phyloP scores from a whole-genome alignment of 2,888 invertebrate genomes.

The Spialia ferax region DNA sequence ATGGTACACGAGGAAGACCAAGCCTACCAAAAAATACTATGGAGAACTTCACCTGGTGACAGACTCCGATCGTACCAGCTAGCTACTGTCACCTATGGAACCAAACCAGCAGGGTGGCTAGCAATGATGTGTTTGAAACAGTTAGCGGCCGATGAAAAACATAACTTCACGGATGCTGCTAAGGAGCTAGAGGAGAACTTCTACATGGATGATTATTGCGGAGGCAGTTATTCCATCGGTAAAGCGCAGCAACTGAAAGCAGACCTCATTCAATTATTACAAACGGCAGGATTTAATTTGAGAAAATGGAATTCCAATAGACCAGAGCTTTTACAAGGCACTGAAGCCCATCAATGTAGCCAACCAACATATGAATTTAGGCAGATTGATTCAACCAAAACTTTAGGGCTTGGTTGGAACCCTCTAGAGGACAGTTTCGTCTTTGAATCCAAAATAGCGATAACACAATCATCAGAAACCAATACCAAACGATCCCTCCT shows the following conservation, averaged over 20 bases:
- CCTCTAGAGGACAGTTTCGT: conserved; percentile 32
- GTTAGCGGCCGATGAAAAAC: conserved; percentile 36
- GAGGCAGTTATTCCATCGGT: conserved; percentile 19
- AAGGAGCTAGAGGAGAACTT: conserved; percentile 17
- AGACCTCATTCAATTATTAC: conserved; percentile 29
- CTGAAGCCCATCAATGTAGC: background rate
- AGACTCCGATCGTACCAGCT: conserved; percentile 30
- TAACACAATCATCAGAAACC: background rate
- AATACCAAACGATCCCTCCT: conserved; percentile 14
- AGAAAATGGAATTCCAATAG: conserved; percentile 41
- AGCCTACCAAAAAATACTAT: conserved; percentile 40
- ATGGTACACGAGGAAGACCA: conserved; percentile 38
- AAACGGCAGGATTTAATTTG: conserved; percentile 33
- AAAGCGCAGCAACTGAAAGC: background rate
- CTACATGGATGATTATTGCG: conserved; percentile 35
- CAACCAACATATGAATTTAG: conserved; percentile 17
- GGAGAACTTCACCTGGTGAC: conserved; percentile 23
- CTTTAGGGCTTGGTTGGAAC: conserved; percentile 37
- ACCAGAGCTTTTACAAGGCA: background rate
- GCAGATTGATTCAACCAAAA: conserved; percentile 29
- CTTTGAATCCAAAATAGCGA: conserved; percentile 2
- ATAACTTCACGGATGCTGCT: conserved; percentile 30
- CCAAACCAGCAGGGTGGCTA: conserved; percentile 37
- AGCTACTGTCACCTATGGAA: conserved; percentile 38
- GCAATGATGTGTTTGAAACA: conserved; percentile 45